These are phyloP conservation scores for Phoenicopterus ruber DNA, from an alignment of 2,113 vertebrate species.

Conservation along the genomic window DNA sequence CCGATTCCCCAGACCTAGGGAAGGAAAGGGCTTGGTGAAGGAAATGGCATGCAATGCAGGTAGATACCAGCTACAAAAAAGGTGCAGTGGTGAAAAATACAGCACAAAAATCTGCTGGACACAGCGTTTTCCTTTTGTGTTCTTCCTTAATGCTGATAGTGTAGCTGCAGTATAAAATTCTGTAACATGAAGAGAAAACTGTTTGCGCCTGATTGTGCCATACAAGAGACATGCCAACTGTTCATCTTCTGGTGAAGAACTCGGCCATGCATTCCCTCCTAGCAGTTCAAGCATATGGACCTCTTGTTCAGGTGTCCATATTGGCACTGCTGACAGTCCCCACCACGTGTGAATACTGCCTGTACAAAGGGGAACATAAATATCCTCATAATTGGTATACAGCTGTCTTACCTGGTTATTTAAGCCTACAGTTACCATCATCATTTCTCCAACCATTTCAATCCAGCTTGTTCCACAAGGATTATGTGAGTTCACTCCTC, in stretches of 20 bases:
- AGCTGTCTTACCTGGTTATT: constrained; percentile 86
- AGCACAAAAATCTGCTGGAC: background rate
- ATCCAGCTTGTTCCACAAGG: constrained; percentile 96
- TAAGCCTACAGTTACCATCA: constrained; percentile 90
- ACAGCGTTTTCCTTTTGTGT: background rate
- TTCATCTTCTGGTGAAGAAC: background rate
- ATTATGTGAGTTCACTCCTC: constrained; percentile 93
- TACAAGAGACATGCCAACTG: background rate
- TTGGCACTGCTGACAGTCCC: background rate
- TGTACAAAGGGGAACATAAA: background rate
- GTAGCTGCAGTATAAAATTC: background rate
- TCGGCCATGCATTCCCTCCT: background rate
- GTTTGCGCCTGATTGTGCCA: background rate
- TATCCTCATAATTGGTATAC: background rate
- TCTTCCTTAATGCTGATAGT: background rate
- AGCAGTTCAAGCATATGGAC: background rate
- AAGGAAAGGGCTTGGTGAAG: background rate
- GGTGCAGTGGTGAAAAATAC: background rate
- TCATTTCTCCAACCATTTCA: constrained; percentile 95
- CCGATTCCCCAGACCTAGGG: constrained; percentile 88
- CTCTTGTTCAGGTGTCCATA: background rate
- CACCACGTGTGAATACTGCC: rapidly evolving
- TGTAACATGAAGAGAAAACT: background rate
- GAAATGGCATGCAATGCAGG: background rate
- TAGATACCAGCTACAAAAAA: background rate